These are phyloP conservation scores for Aradophagus sp. DNA, from an alignment of 1,140 invertebrate species.

Conservation along the genomic window DNA sequence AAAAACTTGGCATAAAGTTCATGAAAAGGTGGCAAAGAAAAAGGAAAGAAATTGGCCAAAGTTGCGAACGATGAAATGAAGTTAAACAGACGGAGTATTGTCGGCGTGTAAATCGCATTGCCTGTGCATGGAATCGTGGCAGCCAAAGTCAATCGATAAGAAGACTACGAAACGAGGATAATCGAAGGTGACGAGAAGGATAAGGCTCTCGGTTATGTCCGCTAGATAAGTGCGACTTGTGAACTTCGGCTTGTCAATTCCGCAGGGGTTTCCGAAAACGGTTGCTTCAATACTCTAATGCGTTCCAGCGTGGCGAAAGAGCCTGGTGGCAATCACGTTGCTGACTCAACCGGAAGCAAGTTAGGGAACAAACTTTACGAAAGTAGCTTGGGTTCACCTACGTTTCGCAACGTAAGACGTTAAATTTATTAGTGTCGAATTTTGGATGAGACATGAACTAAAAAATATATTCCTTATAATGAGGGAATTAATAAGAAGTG, in stretches of 20 bases:
- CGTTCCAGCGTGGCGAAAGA: slow-evolving; percentile 31
- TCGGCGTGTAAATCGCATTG: slow-evolving; percentile 32
- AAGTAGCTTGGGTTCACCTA: slow-evolving; percentile 46
- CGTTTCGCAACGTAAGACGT: slow-evolving; percentile 52
- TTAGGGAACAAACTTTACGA: slow-evolving; percentile 51
- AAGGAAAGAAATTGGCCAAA: slow-evolving; percentile 13
- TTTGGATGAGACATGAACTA: slow-evolving; percentile 26
- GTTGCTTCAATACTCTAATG: slow-evolving; percentile 45
- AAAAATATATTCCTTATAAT: no score
- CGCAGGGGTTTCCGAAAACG: slow-evolving; percentile 44
- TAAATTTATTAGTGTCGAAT: slow-evolving; percentile 57
- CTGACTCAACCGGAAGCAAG: slow-evolving; percentile 54
- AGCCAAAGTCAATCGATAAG: slow-evolving; percentile 40
- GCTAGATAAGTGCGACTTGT: slow-evolving; percentile 46
- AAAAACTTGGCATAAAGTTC: slow-evolving; percentile 19
- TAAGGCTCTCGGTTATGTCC: slow-evolving; percentile 34
- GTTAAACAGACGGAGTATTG: slow-evolving; percentile 22
- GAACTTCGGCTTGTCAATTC: slow-evolving; percentile 52
- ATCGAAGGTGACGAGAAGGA: slow-evolving; percentile 8
- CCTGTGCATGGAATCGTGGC: slow-evolving; percentile 32
- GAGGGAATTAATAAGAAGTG: no score
- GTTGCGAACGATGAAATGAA: slow-evolving; percentile 11
- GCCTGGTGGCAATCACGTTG: slow-evolving; percentile 36
- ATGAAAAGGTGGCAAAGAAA: slow-evolving; percentile 6
- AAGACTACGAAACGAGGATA: slow-evolving; percentile 14